Evolutionary conservation across 2,797 vertebrate species (phyloP).

Genomic region (Pipistrellus pipistrellus): DNA sequence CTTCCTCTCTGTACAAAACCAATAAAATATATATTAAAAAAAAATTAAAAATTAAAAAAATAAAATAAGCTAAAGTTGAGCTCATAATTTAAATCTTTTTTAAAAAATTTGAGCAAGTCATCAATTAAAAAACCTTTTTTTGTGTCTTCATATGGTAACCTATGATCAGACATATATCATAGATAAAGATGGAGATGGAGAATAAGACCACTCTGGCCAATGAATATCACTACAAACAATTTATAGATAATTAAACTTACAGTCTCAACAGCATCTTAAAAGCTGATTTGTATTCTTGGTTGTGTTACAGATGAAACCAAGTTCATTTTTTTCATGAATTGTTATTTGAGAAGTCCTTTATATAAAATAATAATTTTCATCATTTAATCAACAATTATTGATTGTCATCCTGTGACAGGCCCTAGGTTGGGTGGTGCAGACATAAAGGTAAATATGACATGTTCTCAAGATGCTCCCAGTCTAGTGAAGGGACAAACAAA

Average conservation of each 20-base stretch:
- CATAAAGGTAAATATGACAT: background rate
- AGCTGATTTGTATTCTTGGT: background rate
- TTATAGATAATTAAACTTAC: background rate
- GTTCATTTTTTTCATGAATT: background rate
- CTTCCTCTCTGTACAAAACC: too few species aligned
- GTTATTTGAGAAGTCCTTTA: constrained; percentile 12
- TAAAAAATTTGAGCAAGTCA: background rate
- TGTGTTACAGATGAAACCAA: background rate
- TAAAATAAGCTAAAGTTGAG: constrained; percentile 7
- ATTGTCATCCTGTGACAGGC: background rate
- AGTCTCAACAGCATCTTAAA: background rate
- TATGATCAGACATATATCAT: background rate
- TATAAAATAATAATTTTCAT: constrained; percentile 11
- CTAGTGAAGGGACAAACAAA: background rate
- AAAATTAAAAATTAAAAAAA: too few species aligned
- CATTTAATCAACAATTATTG: background rate
- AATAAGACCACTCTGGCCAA: background rate
- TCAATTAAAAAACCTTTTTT: background rate
- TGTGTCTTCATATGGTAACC: background rate
- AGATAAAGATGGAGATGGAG: background rate
- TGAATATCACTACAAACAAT: background rate
- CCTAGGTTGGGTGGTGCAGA: background rate
- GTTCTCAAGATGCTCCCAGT: background rate
- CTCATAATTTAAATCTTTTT: background rate
- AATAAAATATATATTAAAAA: too few species aligned